phyloP scores from a whole-genome alignment of 1,140 invertebrate genomes.

The Heliconius eleuchia region DNA sequence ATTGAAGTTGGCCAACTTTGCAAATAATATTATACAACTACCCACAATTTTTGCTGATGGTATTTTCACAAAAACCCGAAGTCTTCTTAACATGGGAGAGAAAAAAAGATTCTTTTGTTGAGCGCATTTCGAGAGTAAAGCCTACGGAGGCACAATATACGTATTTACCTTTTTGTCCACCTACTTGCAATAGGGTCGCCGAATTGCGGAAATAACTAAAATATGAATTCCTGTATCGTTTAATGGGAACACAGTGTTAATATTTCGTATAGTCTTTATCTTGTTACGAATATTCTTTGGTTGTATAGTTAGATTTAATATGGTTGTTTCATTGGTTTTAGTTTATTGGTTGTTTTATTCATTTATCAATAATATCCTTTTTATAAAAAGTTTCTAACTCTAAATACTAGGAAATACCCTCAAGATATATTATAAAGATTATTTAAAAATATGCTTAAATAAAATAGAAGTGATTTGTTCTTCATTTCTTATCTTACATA shows the following conservation, averaged over 20 bases:
- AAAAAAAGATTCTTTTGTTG: constrained; percentile 76
- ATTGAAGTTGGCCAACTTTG: constrained; percentile 6
- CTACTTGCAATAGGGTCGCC: constrained; percentile 51
- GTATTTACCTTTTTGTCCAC: constrained; percentile 72
- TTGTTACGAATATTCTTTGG: not conserved
- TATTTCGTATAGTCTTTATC: not conserved
- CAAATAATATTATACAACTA: constrained; percentile 18
- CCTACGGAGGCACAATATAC: constrained; percentile 67
- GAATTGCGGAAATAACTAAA: constrained; percentile 16
- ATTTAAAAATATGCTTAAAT: too few species aligned
- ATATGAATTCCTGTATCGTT: constrained; percentile 5
- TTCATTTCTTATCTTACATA: not conserved
- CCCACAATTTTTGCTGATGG: constrained; percentile 46
- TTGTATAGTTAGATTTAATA: not conserved
- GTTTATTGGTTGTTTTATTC: not conserved
- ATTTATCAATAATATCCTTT: too few species aligned
- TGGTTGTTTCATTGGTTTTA: not conserved
- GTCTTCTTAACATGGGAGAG: constrained; percentile 72
- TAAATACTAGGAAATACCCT: too few species aligned
- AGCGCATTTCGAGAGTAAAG: constrained; percentile 69
- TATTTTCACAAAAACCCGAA: constrained; percentile 58
- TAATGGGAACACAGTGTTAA: not conserved
- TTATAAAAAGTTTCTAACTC: too few species aligned
- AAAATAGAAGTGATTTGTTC: too few species aligned
- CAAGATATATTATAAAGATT: too few species aligned